These are phyloP conservation scores for Neoarius graeffei DNA, from an alignment of 2,113 vertebrate species.

Conservation along the genomic window DNA sequence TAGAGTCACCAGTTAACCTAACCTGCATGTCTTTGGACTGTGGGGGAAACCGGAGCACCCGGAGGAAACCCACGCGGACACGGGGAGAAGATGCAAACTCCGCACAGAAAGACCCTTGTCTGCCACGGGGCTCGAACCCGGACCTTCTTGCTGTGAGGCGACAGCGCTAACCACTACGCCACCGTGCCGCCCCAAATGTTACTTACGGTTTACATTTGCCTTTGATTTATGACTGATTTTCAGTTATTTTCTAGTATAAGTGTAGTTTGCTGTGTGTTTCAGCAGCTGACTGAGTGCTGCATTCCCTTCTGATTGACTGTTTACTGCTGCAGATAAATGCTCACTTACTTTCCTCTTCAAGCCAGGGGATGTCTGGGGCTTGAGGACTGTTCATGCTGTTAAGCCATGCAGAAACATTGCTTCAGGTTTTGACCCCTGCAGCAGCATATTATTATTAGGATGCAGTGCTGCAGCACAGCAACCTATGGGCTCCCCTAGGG, in stretches of 20 bases:
- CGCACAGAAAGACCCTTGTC: too few relatives aligned
- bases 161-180: too few relatives aligned
- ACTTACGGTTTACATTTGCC: neutral
- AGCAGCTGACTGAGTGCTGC: conserved; percentile 23
- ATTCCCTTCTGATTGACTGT: conserved; percentile 53
- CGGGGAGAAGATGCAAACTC: too few relatives aligned
- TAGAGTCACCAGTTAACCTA: too few relatives aligned
- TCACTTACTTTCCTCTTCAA: conserved; percentile 48
- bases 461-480: too few relatives aligned
- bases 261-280: conserved; percentile 19
- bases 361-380: neutral
- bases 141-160: too few relatives aligned
- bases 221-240: neutral
- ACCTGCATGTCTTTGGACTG: too few relatives aligned
- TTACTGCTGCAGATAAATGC: conserved; percentile 44
- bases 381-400: conserved; percentile 24
- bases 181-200: too few relatives aligned
- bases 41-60: too few relatives aligned
- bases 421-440: neutral
- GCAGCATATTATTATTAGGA: neutral
- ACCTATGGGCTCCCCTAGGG: too few relatives aligned
- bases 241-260: neutral
- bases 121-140: too few relatives aligned
- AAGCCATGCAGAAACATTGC: conserved; percentile 3
- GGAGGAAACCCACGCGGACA: too few relatives aligned